These are phyloP conservation scores for Gymnogyps californianus DNA, from an alignment of 2,113 vertebrate species.

Conservation along the genomic window DNA sequence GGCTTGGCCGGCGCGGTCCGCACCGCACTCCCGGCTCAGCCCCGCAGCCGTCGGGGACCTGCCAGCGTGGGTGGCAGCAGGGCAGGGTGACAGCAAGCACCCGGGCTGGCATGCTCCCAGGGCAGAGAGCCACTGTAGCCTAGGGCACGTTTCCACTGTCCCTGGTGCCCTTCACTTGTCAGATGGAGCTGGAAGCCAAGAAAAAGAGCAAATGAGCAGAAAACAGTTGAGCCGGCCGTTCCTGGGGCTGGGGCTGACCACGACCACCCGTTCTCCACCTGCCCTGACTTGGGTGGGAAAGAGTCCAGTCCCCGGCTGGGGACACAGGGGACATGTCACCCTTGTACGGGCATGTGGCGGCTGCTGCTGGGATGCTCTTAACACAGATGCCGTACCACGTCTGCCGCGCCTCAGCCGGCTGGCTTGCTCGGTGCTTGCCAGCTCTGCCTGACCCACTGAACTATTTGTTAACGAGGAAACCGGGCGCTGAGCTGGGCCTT, in stretches of 20 bases:
- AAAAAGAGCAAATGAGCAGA: background rate
- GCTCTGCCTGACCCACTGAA: slow-evolving; percentile 16
- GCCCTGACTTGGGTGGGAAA: background rate
- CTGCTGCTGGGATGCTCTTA: background rate
- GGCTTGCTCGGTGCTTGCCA: background rate
- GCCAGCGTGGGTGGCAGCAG: rapidly evolving
- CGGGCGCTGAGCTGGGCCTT: background rate
- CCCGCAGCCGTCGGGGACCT: background rate
- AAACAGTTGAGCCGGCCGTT: background rate
- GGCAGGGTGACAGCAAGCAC: background rate
- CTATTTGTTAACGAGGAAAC: background rate
- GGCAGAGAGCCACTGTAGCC: background rate
- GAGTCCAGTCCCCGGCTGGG: background rate
- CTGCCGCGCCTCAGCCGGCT: background rate
- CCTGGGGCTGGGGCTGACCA: background rate
- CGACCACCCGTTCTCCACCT: rapidly evolving
- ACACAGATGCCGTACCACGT: rapidly evolving
- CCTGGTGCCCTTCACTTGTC: background rate
- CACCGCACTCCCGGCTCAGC: rapidly evolving
- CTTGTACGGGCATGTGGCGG: rapidly evolving
- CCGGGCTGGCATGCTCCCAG: rapidly evolving
- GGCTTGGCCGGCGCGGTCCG: rapidly evolving
- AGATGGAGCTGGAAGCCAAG: background rate
- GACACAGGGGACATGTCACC: background rate
- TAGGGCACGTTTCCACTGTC: background rate